Evolutionary conservation across 1,140 invertebrate genomes (phyloP), one percentile per base, ranked within the genome.

Genomic region (Trichoplusia ni): DNA sequence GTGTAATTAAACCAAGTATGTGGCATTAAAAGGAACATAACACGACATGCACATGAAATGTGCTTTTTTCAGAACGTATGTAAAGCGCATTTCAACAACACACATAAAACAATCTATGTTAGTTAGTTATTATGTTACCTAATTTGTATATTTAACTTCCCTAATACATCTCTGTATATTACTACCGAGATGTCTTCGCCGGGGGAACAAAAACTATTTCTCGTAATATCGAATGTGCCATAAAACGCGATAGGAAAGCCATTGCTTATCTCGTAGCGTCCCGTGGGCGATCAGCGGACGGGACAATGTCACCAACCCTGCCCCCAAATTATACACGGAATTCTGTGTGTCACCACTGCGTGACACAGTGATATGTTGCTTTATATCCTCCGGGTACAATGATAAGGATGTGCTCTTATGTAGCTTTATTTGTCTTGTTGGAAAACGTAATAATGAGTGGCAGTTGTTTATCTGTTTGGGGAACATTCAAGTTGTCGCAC

Each of bases 191-290:
- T 49, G 33, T 47, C 31, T 33, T 58, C 19, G 42, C 63, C 59
- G 49, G 64, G 64, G 67, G 67, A 66, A 63, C 71, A 73, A 73
- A 73, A 73, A 70, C 71, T 69, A 73, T 73, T 73, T 73, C 71
- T 64, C 67, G 59, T 73, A 70, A 73, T 73, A 73, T 69, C 63
- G 64, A 64, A 73, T 66, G 67, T 63, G 67, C 64, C 60, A 69
- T 73, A 73, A 70, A 73, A 73, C 19, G 60, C 67, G 67, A 73
- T 73, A 73, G 67, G 71, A 69, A 67, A 40, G 61, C 37, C 63
- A 70, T 71, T 71, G 62, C 64, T 67, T 71, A 74, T 74, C 71
- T 65, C 42, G n/a, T 47, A 60, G 58, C 64, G 60, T 64, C 53
- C 59, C 67, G 54, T 53, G 46, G 54, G 67, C 14, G 40, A 58